Base-by-base conservation (phyloP, 2,888 invertebrate genomes). In the Aleiodes testaceus region DNA sequence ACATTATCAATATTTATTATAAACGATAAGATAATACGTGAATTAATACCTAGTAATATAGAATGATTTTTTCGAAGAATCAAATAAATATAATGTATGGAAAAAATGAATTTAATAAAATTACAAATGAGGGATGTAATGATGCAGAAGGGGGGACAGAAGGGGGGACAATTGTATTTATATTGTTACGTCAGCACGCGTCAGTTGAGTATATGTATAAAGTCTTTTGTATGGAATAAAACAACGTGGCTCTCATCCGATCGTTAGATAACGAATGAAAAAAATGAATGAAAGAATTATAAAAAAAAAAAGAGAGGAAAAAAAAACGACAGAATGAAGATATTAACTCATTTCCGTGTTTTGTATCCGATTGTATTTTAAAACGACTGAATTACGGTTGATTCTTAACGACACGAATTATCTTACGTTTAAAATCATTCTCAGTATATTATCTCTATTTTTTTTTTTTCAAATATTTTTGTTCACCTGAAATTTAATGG, bases 1-100 rank as follows among this genome's bases (percentile, higher is more conserved):
- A 79, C 65, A 75, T n/a, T 82, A 84, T 85, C 84, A 85, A 85
- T 85, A 84, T 85, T 85, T 82, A 85, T 84, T 82, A 80, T 81
- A 80, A 81, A 82, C 78, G 85, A 85, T 85, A 85, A 85, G 85
- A 85, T 85, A 82, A 82, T 79, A 76, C 55, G 73, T n/a, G 77
- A 82, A 84, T 82, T 84, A 81, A 83, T 80, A 77, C 78, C 78
- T 74, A 66, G 59, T 42, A 42, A 59, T 59, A 42, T 16, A 18
- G 59, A 36, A 14, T 59, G 18, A 16, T 36, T 16, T 30, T 12
- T 14, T 30, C n/a, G 42, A 59, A 12, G n/a, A 26, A 2, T n/a
- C n/a, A 53, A 50, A 22, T 11, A 53, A 22, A 26, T 26, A n/a
- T 1, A 22, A 59, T 36, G 16, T 36, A 9, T 36, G n/a, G n/a